phyloP scores from a whole-genome alignment of 1,140 invertebrate genomes.

The Neodiprion fabricii region DNA sequence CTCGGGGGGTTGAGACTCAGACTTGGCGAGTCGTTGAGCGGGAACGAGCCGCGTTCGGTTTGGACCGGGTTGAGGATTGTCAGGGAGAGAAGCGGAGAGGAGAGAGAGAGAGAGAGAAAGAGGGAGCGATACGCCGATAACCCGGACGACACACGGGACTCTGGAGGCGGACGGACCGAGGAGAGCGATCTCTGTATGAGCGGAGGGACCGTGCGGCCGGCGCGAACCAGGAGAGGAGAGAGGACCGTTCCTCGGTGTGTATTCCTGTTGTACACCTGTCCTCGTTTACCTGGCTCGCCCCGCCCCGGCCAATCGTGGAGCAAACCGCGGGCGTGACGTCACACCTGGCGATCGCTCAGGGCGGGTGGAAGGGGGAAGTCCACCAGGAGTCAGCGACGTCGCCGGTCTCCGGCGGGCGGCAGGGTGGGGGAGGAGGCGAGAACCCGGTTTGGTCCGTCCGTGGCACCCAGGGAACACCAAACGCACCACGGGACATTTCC shows the following conservation, averaged over 20 bases:
- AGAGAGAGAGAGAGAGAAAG: constrained; percentile 19
- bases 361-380: constrained; percentile 6
- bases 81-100: constrained; percentile 10
- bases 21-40: neutral
- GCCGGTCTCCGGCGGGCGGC: constrained; percentile 15
- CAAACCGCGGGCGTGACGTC: constrained; percentile 46
- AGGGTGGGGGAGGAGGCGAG: constrained; percentile 17
- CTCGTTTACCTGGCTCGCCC: constrained; percentile 48
- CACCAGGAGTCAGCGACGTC: constrained; percentile 4
- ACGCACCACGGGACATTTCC: constrained; percentile 50
- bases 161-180: constrained; percentile 27
- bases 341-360: constrained; percentile 15
- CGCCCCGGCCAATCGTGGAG: constrained; percentile 53
- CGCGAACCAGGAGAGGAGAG: constrained; percentile 2
- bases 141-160: constrained; percentile 11
- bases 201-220: neutral
- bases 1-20: neutral
- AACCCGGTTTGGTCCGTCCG: constrained; percentile 16
- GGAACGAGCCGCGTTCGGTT: neutral
- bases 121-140: neutral
- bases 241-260: constrained; percentile 4
- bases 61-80: neutral
- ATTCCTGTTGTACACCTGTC: constrained; percentile 45
- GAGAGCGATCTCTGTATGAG: constrained; percentile 31
- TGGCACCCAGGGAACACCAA: constrained; percentile 24